These are phyloP conservation scores for Galerucella calmariensis DNA, from an alignment of 2,888 invertebrate genomes.

Conservation along the genomic window DNA sequence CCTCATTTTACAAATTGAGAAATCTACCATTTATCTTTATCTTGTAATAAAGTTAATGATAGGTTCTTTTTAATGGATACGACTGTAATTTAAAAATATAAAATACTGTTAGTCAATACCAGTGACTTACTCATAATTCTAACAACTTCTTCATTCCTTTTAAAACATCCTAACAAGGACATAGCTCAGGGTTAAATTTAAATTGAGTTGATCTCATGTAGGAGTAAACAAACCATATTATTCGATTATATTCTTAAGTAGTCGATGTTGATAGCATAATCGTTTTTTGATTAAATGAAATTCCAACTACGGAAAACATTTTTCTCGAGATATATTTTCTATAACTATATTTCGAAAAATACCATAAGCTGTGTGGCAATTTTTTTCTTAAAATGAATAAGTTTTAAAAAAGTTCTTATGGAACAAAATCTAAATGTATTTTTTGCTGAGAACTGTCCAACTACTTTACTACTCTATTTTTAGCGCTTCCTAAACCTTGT, in stretches of 20 bases:
- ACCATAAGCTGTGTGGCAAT: no score
- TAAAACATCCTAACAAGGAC: constrained; percentile 10
- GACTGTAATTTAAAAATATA: constrained; percentile 11
- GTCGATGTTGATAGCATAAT: not conserved
- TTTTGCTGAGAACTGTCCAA: no score
- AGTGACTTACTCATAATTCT: constrained; percentile 14
- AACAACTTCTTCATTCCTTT: constrained; percentile 11
- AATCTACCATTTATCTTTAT: not conserved
- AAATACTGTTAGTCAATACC: constrained; percentile 19
- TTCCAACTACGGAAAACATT: no score
- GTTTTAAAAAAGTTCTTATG: no score
- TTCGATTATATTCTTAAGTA: not conserved
- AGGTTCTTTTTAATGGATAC: not conserved
- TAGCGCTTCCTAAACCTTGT: no score
- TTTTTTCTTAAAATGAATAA: no score
- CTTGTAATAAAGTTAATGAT: constrained; percentile 7
- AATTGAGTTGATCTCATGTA: constrained; percentile 1
- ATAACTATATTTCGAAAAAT: no score
- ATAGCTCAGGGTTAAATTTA: not conserved
- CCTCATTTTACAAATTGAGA: constrained; percentile 12
- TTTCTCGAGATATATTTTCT: no score
- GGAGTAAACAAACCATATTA: not conserved
- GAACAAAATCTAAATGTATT: no score
- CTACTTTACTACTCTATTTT: no score
- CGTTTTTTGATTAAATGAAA: not conserved